phyloP scores from a whole-genome alignment of 2,888 invertebrate genomes.

The Erebia palarica region DNA sequence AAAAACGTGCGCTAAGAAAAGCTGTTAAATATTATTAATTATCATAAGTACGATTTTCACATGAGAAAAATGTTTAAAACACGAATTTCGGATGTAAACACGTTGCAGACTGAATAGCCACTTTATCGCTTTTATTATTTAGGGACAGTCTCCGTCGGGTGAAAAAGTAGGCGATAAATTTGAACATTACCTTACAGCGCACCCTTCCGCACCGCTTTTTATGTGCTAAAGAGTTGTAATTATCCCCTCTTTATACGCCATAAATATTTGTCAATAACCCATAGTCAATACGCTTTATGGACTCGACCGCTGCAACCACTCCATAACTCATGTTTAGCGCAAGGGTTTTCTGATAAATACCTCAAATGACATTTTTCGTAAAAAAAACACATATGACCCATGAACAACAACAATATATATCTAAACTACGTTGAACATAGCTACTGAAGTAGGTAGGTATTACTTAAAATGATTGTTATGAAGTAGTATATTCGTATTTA shows the following conservation, averaged over 20 bases:
- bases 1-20: no score
- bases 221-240: constrained; percentile 81
- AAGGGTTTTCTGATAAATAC: constrained; percentile 66
- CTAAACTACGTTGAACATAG: background rate
- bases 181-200: constrained; percentile 59
- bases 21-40: no score
- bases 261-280: constrained; percentile 82
- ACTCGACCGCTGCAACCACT: constrained; percentile 72
- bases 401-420: background rate
- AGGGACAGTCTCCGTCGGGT: constrained; percentile 56
- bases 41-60: background rate
- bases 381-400: constrained; percentile 27
- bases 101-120: constrained; percentile 10
- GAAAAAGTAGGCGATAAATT: constrained; percentile 73
- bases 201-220: constrained; percentile 76
- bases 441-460: background rate
- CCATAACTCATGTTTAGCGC: constrained; percentile 73
- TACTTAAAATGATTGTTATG: no score
- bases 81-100: background rate
- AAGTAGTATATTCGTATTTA: no score
- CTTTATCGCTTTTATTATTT: constrained; percentile 32
- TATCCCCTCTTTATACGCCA: constrained; percentile 80
- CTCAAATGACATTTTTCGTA: constrained; percentile 57
- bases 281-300: constrained; percentile 77
- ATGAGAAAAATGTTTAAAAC: background rate